phyloP scores from a whole-genome alignment of 1,140 invertebrate genomes.

The Drosophila kikkawai region DNA sequence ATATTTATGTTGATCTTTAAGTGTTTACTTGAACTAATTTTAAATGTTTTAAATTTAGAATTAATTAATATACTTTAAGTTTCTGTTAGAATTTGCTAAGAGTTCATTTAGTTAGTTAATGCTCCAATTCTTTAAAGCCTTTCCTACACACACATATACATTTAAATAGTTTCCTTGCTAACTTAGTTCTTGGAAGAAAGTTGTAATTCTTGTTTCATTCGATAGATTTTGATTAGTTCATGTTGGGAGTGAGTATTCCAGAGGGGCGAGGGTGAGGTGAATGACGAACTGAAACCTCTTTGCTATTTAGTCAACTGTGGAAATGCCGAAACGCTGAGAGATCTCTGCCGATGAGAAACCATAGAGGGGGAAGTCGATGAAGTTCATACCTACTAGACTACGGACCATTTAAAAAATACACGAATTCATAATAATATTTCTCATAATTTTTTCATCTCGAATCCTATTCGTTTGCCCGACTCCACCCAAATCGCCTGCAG shows the following conservation, averaged over 20 bases:
- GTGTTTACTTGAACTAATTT: constrained; percentile 68
- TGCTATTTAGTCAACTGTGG: constrained; percentile 15
- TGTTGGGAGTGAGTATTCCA: constrained; percentile 33
- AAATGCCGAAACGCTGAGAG: constrained; percentile 19
- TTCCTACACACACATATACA: constrained; percentile 75
- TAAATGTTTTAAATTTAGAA: constrained; percentile 79
- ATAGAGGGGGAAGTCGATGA: constrained; percentile 34
- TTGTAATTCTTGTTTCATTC: constrained; percentile 51
- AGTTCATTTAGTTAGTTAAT: constrained; percentile 63
- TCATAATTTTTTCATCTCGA: constrained; percentile 18
- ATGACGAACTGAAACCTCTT: constrained; percentile 67
- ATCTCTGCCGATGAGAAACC: constrained; percentile 33
- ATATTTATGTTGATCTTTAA: constrained; percentile 57
- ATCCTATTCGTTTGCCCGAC: constrained; percentile 4
- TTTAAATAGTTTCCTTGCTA: constrained; percentile 68
- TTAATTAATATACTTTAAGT: constrained; percentile 79
- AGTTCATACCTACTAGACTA: constrained; percentile 70
- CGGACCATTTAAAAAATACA: constrained; percentile 76
- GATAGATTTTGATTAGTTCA: constrained; percentile 73
- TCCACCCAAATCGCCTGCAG: constrained; percentile 36
- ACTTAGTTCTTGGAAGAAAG: constrained; percentile 80
- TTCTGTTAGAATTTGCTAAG: constrained; percentile 79
- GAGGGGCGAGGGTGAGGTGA: constrained; percentile 12
- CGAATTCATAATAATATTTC: constrained; percentile 49
- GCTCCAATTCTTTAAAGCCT: constrained; percentile 64